Evolutionary conservation across 2,797 vertebrate species (phyloP).

Genomic region (Knipowitschia caucasica): DNA sequence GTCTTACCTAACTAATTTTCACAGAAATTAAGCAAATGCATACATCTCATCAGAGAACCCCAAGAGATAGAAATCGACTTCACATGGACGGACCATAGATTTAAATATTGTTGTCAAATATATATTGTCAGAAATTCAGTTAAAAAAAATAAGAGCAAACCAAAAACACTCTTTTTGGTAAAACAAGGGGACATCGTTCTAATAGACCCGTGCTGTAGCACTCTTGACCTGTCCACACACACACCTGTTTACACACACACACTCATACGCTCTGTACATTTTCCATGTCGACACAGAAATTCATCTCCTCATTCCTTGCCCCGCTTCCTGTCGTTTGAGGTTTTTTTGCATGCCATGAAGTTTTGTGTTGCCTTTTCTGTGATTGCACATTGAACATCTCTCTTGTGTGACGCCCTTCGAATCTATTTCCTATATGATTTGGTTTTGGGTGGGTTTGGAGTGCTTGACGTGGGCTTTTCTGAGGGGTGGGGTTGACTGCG

Average conservation of each 20-base stretch:
- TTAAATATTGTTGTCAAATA: no score
- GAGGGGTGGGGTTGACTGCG: slow-evolving; percentile 4
- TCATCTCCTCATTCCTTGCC: slow-evolving; percentile 82
- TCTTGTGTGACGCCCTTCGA: slow-evolving; percentile 61
- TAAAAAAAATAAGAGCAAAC: no score
- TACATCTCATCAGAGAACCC: no score
- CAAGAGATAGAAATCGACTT: no score
- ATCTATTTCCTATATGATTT: slow-evolving; percentile 42
- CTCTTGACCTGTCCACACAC: slow-evolving; percentile 48
- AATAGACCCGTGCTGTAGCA: background rate
- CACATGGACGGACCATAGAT: no score
- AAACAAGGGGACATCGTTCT: background rate
- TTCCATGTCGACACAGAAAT: slow-evolving; percentile 93
- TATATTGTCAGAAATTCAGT: no score
- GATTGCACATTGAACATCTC: slow-evolving; percentile 78
- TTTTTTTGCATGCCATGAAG: slow-evolving; percentile 81
- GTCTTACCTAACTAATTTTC: no score
- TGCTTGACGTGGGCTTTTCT: slow-evolving; percentile 9
- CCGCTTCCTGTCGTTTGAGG: slow-evolving; percentile 76
- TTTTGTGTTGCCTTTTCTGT: slow-evolving; percentile 53
- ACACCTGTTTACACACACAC: slow-evolving; percentile 68
- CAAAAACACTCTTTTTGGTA: no score
- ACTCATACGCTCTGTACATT: slow-evolving; percentile 74
- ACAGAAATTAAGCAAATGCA: no score
- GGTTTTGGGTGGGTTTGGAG: slow-evolving; percentile 36